Conservation (phyloP, 1,140 invertebrate genomes). For the Pseudomyrmex sp. region DNA sequence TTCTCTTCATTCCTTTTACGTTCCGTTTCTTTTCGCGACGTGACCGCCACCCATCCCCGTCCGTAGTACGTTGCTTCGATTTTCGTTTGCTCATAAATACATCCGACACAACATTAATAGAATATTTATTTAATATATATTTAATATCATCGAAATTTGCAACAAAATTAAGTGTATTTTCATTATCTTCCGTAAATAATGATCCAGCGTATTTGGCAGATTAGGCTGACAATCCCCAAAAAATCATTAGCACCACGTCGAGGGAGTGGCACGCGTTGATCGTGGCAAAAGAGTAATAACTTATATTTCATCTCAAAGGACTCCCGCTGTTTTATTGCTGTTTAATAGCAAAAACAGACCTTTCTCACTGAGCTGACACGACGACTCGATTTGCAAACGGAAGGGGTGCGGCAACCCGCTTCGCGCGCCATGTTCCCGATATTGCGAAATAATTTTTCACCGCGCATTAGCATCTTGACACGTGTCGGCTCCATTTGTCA, state of each 20-base stretch:
- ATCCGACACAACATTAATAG: not conserved
- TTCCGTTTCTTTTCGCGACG: constrained; percentile 34
- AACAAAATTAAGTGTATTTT: not conserved
- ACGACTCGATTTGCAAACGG: not conserved
- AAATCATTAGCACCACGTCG: constrained; percentile 62
- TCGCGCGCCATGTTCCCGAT: constrained; percentile 17
- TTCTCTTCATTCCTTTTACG: constrained; percentile 36
- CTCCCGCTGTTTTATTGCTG: constrained; percentile 62
- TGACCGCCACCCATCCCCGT: not conserved
- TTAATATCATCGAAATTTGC: constrained; percentile 25
- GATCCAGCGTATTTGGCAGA: not conserved
- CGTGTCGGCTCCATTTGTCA: constrained; percentile 66
- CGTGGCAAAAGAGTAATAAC: constrained; percentile 27
- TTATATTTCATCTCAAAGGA: constrained; percentile 3
- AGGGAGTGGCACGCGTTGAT: not conserved
- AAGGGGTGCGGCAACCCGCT: constrained; percentile 21
- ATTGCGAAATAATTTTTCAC: constrained; percentile 73
- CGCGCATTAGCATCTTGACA: constrained; percentile 64
- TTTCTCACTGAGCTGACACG: not conserved
- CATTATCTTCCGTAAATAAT: constrained; percentile 46
- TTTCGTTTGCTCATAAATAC: constrained; percentile 64
- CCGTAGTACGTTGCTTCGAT: constrained; percentile 42
- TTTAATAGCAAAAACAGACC: constrained; percentile 52
- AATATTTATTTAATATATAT: no score
- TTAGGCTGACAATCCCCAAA: constrained; percentile 49